These are phyloP conservation scores for Hypothenemus hampei DNA, from an alignment of 1,140 invertebrate genomes.

Conservation along the genomic window DNA sequence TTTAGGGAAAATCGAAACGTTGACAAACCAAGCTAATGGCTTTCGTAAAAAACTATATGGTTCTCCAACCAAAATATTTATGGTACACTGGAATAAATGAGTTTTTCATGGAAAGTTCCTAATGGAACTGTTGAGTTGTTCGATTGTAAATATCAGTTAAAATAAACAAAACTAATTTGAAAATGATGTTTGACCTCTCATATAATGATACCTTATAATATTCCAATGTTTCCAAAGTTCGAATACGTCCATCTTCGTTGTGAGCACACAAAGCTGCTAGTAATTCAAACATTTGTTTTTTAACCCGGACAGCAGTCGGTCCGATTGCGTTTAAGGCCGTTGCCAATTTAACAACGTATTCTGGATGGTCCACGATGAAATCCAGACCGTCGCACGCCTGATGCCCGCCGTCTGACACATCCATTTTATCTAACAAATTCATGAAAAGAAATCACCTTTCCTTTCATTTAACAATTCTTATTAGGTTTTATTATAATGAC, in stretches of 20 bases:
- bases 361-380: slow-evolving; percentile 89
- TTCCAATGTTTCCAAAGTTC: slow-evolving; percentile 81
- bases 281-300: slow-evolving; percentile 89
- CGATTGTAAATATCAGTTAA: too few species aligned
- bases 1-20: too few species aligned
- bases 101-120: too few species aligned
- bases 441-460: neutral
- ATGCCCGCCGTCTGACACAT: slow-evolving; percentile 4
- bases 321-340: slow-evolving; percentile 82
- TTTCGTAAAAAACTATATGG: too few species aligned
- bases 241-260: slow-evolving; percentile 76
- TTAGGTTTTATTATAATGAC: neutral
- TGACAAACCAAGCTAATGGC: too few species aligned
- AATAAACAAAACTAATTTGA: too few species aligned
- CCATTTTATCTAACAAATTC: neutral
- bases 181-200: too few species aligned
- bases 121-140: too few species aligned
- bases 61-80: too few species aligned
- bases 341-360: slow-evolving; percentile 87
- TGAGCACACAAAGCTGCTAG: slow-evolving; percentile 86
- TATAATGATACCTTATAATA: slow-evolving; percentile 68
- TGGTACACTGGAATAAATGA: too few species aligned
- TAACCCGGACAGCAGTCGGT: slow-evolving; percentile 61
- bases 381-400: slow-evolving; percentile 75
- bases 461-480: neutral